These are phyloP conservation scores for Ammospiza caudacuta DNA, from an alignment of 2,113 vertebrate genomes.

Conservation along the genomic window DNA sequence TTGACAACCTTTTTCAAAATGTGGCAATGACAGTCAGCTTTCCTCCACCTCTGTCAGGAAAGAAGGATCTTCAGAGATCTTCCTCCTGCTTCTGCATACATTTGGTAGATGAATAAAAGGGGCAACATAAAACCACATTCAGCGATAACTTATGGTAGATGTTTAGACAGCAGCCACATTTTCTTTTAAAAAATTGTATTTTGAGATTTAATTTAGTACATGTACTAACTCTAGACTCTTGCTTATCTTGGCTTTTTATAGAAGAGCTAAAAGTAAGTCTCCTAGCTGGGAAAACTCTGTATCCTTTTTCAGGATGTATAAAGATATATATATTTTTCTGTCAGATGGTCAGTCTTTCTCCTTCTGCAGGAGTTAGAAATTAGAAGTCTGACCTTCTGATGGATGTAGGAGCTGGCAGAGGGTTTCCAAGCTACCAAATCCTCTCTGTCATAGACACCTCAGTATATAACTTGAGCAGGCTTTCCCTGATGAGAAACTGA, in stretches of 20 bases:
- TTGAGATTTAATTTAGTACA: not conserved
- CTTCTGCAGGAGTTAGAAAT: not conserved
- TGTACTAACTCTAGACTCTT: not conserved
- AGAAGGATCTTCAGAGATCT: not conserved
- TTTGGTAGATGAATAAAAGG: not conserved
- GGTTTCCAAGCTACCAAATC: not conserved
- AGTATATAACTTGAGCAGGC: not conserved
- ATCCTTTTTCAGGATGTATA: not conserved
- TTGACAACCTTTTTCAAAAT: not conserved
- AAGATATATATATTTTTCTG: not conserved
- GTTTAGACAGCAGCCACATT: not conserved
- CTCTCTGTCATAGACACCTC: not conserved
- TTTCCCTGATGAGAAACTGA: not conserved
- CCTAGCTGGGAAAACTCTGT: not conserved
- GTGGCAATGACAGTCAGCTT: not conserved
- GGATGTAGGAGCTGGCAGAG: not conserved
- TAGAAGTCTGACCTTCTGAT: not conserved
- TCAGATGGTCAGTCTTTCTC: not conserved
- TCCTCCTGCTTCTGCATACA: not conserved
- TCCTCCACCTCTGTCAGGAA: not conserved
- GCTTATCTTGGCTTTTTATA: not conserved
- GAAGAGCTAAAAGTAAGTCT: not conserved
- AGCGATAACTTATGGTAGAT: not conserved
- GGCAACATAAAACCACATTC: not conserved
- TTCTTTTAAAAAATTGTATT: rapidly evolving